Conservation (phyloP, 37 sponge, comb jelly and placozoan genomes). For the Aplysina aerophoba region DNA sequence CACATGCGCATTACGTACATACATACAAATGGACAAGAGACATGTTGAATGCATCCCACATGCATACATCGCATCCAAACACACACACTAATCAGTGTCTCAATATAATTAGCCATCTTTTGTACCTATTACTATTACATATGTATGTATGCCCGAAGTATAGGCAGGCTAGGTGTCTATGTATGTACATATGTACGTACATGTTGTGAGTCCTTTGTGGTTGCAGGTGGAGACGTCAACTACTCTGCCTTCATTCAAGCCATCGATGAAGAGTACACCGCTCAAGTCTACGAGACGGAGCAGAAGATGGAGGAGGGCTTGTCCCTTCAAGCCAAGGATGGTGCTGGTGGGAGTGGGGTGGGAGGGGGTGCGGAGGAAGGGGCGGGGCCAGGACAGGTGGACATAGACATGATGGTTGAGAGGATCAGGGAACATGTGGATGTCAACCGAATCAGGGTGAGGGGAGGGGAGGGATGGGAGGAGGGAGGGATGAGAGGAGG, state of each 20-base stretch:
- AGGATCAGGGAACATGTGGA: conserved; percentile 64
- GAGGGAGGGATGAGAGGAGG: too few relatives aligned
- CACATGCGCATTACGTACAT: neutral
- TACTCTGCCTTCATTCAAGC: conserved; percentile 90
- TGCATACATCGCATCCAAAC: too few relatives aligned
- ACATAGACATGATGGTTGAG: conserved; percentile 56
- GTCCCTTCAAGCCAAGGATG: neutral
- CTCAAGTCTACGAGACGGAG: conserved; percentile 58
- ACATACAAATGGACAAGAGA: too few relatives aligned
- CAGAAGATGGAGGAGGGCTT: neutral
- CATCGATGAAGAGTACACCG: conserved; percentile 79
- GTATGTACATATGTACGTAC: too few relatives aligned
- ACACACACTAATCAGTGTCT: too few relatives aligned
- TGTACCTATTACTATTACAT: too few relatives aligned
- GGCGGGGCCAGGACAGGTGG: neutral
- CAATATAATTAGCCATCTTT: too few relatives aligned
- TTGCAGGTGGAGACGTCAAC: conserved; percentile 73
- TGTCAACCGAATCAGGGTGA: conserved; percentile 69
- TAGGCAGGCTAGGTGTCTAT: too few relatives aligned
- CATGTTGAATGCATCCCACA: too few relatives aligned
- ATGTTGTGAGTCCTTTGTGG: too few relatives aligned
- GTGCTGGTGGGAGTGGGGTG: neutral
- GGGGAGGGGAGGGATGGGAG: neutral
- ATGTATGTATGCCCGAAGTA: too few relatives aligned
- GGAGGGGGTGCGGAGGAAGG: neutral